These are phyloP conservation scores for Vanessa atalanta DNA, from an alignment of 1,140 invertebrate genomes.

Conservation along the genomic window DNA sequence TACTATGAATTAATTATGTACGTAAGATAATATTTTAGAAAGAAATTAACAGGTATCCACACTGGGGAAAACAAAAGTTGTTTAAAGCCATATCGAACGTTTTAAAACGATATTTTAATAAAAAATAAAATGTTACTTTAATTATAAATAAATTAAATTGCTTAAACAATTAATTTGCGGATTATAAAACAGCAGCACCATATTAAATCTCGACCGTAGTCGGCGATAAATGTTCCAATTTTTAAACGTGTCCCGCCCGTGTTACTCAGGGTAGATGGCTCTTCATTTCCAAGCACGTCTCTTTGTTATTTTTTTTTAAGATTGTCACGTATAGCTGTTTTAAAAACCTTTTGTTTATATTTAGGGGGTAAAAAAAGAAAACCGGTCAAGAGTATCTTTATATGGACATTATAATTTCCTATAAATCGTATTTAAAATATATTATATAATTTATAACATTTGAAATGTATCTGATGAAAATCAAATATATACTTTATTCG, in stretches of 20 bases:
- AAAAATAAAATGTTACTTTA: not conserved
- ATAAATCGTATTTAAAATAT: slow-evolving; percentile 8
- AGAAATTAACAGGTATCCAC: too few species aligned
- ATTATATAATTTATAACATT: not conserved
- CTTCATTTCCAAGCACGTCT: slow-evolving; percentile 32
- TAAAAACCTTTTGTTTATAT: slow-evolving; percentile 29
- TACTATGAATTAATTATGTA: too few species aligned
- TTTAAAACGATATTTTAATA: not conserved
- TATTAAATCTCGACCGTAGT: slow-evolving; percentile 12
- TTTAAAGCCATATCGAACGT: not conserved
- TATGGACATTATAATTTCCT: slow-evolving; percentile 14
- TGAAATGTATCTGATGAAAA: too few species aligned
- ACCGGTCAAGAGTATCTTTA: slow-evolving; percentile 17
- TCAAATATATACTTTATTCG: too few species aligned
- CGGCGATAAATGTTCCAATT: slow-evolving; percentile 21
- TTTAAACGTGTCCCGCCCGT: slow-evolving; percentile 15
- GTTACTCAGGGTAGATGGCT: slow-evolving; percentile 27
- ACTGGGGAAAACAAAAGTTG: too few species aligned
- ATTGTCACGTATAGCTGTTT: slow-evolving; percentile 35
- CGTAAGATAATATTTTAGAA: too few species aligned
- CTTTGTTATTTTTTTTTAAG: slow-evolving; percentile 36
- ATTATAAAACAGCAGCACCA: slow-evolving; percentile 13
- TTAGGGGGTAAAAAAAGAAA: slow-evolving; percentile 26
- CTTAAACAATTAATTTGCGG: not conserved
- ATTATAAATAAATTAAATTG: not conserved